Base-by-base conservation (phyloP, 1,140 invertebrate species). In the Drosophila insularis region DNA sequence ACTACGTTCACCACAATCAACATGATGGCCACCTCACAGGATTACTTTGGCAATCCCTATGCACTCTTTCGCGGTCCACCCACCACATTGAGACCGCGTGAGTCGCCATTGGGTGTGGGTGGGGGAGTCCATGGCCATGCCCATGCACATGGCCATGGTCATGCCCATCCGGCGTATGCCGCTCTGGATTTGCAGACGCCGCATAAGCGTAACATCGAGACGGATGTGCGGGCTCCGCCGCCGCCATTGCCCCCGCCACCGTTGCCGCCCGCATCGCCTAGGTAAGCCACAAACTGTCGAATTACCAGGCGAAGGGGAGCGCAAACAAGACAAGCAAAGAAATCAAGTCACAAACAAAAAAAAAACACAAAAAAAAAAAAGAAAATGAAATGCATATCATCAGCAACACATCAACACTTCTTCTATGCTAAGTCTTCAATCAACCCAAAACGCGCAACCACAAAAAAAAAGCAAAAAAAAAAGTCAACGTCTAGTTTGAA, bases 11-110 rank as follows among this genome's bases (percentile, higher is more conserved):
- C 43, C 62, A 35, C 43, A 19, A 37, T 58, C 68, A 79, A 75
- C 60, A 91, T 91, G 90, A 91, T 91, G 90, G 81, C 91, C 55
- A 86, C 90, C 23, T 91, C 90, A 74, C 89, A 90, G 68, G 89
- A 91, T 78, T 91, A 91, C 68, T 91, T 91, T 60, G 87, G 85
- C 63, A 89, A 91, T 79, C 90, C 90, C 21, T 91, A 91, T 68
- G 90, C 90, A 32, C 77, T 90, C 2, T 90, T 91, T 37, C 90
- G 90, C 43, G 90, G 90, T 19, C 90, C 90, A 35, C 85, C 90
- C 39, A 81, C 89, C 23, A 80, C 85, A 62, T 39, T 91, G 81
- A 72, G 90, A 40, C 90, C 90, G 3, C 87, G 82, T 0, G 86
- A 86, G 21, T 91, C 89, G 6, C 90, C 90, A 13, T 35, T 90